Evolutionary conservation across 2,113 vertebrate genomes (phyloP).

Genomic region (Bagarius yarrelli): DNA sequence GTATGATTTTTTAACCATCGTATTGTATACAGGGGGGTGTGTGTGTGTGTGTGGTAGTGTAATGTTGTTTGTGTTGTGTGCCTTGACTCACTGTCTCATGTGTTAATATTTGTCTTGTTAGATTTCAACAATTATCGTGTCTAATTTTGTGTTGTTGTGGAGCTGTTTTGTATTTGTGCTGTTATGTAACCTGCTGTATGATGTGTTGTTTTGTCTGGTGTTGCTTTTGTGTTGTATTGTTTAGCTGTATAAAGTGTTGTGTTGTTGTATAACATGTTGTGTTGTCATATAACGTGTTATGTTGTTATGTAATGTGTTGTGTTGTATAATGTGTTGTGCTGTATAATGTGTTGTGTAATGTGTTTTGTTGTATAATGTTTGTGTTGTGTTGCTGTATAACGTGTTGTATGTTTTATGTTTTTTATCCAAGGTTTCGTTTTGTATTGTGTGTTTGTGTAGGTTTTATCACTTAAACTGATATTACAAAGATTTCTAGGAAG

Average conservation of each 20-base stretch:
- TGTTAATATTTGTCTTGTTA: neutral
- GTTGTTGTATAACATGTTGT: neutral
- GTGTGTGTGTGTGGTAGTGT: neutral
- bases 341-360: neutral
- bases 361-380: neutral
- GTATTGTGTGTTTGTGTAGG: neutral
- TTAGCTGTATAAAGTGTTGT: neutral
- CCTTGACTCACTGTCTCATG: neutral
- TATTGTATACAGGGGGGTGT: neutral
- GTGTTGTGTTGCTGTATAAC: neutral
- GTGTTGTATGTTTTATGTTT: neutral
- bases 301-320: constrained; percentile 53
- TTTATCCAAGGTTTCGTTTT: neutral
- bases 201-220: too few relatives aligned
- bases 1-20: neutral
- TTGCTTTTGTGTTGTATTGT: neutral
- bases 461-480: constrained; percentile 64
- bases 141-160: too few relatives aligned
- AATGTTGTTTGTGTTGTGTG: neutral
- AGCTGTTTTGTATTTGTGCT: too few relatives aligned
- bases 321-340: constrained; percentile 24
- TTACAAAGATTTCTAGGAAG: constrained; percentile 61
- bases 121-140: too few relatives aligned
- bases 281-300: neutral
- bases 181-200: too few relatives aligned